Base-by-base conservation (phyloP, 2,113 vertebrate genomes). In the Salvelinus sp. region DNA sequence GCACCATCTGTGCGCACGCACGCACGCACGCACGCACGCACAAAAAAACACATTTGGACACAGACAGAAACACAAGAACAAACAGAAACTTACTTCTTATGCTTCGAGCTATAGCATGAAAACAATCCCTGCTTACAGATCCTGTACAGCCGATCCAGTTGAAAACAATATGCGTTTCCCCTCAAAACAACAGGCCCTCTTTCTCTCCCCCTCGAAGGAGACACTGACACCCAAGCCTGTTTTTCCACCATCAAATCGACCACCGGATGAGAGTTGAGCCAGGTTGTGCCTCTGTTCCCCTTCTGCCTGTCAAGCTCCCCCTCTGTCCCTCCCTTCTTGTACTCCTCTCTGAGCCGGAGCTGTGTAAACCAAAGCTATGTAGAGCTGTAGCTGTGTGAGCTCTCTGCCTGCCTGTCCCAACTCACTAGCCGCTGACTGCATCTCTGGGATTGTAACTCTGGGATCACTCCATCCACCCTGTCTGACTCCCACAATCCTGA, bases 381-480 rank as follows among this genome's bases (percentile, higher is more conserved):
- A 10, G 58, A 66, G 20, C 48, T 70, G 80, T 44, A 44, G 38
- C 38, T 44, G 38, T 44, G 38, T 44, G 38, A 44, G 38, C 38
- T 44, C 38, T 44, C 10, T 10, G 38, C 38, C 38, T 44, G 38
- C 38, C 38, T 44, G 38, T 12, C 2, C 38, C 76, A 80, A 76
- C 44, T 27, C 38, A 25, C 22, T 57, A 54, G 69, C 48, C 70
- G 64, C 76, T 80, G 78, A 81, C 65, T 79, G 76, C 73, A 86
- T 83, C 78, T 87, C 75, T 79, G 20, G 83, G 88, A 69, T 84
- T 86, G 88, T 86, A 90, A 89, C 16, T 87, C 85, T 81, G 16
- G 84, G 89, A 91, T 89, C 85, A 75, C 75, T 73, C 79, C 1
- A 77, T 86, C 85, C 84, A 82, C 83, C 60, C 76, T 10, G 38